Evolutionary conservation across 2,113 vertebrate species (phyloP).

Genomic region (Apodemus speciosus): DNA sequence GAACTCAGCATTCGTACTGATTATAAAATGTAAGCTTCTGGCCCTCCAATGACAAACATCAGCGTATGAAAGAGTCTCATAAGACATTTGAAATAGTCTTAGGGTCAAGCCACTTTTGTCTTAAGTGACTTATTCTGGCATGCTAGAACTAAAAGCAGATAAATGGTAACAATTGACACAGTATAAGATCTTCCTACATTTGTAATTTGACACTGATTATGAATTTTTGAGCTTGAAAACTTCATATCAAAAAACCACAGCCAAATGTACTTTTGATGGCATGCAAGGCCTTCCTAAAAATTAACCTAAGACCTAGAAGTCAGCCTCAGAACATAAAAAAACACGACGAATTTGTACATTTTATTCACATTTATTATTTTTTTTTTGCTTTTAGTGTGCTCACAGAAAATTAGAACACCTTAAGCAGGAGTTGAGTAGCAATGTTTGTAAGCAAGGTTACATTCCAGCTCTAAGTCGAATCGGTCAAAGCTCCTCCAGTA

Average conservation of each 20-base stretch:
- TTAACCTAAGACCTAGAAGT: slow-evolving; percentile 81
- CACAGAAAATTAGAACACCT: slow-evolving; percentile 99
- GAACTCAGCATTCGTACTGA: slow-evolving; percentile 45
- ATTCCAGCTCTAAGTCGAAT: slow-evolving; percentile 98
- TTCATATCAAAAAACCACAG: slow-evolving; percentile 76
- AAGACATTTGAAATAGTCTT: slow-evolving; percentile 74
- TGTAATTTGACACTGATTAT: slow-evolving; percentile 62
- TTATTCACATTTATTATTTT: slow-evolving; percentile 99
- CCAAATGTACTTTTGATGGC: slow-evolving; percentile 76
- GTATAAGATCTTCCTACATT: slow-evolving; percentile 58
- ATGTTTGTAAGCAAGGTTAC: slow-evolving; percentile 98
- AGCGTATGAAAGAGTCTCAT: slow-evolving; percentile 63
- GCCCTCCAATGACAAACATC: slow-evolving; percentile 58
- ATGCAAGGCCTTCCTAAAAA: slow-evolving; percentile 77
- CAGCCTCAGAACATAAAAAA: slow-evolving; percentile 86
- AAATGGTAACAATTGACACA: slow-evolving; percentile 70
- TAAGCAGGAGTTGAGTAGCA: slow-evolving; percentile 98
- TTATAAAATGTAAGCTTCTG: slow-evolving; percentile 57
- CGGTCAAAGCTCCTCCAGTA: slow-evolving; percentile 98
- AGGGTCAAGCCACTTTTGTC: slow-evolving; percentile 53
- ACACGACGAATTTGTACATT: slow-evolving; percentile 92
- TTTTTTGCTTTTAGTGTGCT: slow-evolving; percentile 98
- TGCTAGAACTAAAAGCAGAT: slow-evolving; percentile 68
- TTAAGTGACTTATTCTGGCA: slow-evolving; percentile 66
- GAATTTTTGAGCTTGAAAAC: slow-evolving; percentile 72